These are phyloP conservation scores for Xenopus petersii DNA, from an alignment of 2,797 vertebrate genomes.

Conservation along the genomic window DNA sequence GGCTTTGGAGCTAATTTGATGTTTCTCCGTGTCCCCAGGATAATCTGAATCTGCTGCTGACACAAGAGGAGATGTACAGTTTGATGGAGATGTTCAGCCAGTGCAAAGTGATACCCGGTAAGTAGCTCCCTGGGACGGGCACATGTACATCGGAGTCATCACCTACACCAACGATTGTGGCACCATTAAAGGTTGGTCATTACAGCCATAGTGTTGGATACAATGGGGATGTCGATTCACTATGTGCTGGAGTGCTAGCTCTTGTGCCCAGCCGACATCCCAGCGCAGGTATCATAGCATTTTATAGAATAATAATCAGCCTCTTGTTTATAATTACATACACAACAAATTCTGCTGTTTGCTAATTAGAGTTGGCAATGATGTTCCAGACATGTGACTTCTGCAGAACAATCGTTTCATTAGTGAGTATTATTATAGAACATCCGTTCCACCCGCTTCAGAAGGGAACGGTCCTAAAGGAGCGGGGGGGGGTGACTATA, in stretches of 20 bases:
- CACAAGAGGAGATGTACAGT: constrained; percentile 95
- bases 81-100: constrained; percentile 85
- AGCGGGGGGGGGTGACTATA: background rate
- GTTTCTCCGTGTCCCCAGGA: constrained; percentile 66
- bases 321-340: no score
- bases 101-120: constrained; percentile 92
- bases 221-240: no score
- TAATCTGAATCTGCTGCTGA: constrained; percentile 91
- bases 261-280: no score
- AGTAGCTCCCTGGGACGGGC: background rate
- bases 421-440: constrained; percentile 11
- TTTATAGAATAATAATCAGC: no score
- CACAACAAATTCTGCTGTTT: background rate
- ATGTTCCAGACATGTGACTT: background rate
- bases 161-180: no score
- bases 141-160: no score
- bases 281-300: no score
- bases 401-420: constrained; percentile 24
- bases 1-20: no score
- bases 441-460: background rate
- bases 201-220: no score
- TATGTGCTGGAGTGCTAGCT: no score
- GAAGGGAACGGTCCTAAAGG: background rate
- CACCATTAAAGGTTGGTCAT: no score
- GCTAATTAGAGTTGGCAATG: constrained; percentile 6